Conservation (phyloP, 2,888 invertebrate genomes). For the Cinara cedri region DNA sequence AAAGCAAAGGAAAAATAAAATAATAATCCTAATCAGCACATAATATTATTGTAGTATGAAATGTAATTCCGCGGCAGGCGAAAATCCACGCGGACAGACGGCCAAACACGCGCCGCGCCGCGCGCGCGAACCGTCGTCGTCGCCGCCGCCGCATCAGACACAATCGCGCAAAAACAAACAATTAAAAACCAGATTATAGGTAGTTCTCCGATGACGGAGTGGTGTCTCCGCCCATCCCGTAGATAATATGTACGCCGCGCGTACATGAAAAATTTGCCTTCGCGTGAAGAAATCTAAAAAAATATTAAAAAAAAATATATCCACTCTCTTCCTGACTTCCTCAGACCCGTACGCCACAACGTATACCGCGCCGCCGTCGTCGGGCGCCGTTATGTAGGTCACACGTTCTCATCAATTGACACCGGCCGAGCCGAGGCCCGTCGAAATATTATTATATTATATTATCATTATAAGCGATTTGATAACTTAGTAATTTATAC, state of each 20-base stretch:
- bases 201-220: not conserved
- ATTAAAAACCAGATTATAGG: slow-evolving; percentile 41
- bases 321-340: slow-evolving; percentile 39
- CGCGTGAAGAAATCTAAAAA: not conserved
- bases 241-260: not conserved
- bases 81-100: no score
- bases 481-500: slow-evolving; percentile 19
- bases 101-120: not conserved
- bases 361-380: no score
- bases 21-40: slow-evolving; percentile 32
- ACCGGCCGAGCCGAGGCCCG: slow-evolving; percentile 13
- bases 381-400: slow-evolving; percentile 38
- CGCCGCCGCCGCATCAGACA: not conserved
- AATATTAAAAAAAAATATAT: slow-evolving; percentile 19
- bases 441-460: no score
- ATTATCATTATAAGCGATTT: slow-evolving; percentile 24
- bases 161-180: slow-evolving; percentile 46
- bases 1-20: no score
- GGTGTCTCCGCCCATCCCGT: slow-evolving; percentile 5
- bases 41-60: no score
- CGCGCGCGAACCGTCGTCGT: no score
- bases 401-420: slow-evolving; percentile 54
- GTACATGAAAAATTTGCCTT: no score
- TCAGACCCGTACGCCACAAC: not conserved
- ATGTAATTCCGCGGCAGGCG: no score